Evolutionary conservation across 2,888 invertebrate genomes (phyloP), one percentile per base, ranked within the genome.

Genomic region (Sminthurinus aureus): DNA sequence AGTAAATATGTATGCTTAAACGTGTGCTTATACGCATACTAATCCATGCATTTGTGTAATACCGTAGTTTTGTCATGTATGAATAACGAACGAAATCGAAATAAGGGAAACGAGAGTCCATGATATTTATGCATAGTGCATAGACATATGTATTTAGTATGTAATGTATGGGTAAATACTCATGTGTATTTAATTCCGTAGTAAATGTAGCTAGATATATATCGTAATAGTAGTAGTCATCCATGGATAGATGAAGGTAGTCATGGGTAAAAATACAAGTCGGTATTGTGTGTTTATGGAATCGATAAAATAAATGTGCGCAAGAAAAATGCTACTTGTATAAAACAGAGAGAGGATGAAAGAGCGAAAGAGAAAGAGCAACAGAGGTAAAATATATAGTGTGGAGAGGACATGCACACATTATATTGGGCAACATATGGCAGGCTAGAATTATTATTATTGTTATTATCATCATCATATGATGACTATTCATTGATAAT

Each of bases 241-340:
- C 20, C 20, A 71, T 13, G 20, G 20, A 71, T 71, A 24, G 11
- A 26, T 74, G 15, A 74, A 74, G 73, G 26, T 26, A 74, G 73
- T 15, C 50, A 74, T 50, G 73, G n/a, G 73, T 38, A 74, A 15
- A 74, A 74, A 74, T 74, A 74, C 50, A 74, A 69, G 38, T 18
- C 15, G 26, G 26, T 75, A 51, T 51, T 75, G 51, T 75, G 75
- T 51, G 50, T 75, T 75, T 75, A 38, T 51, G 51, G 75, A 75
- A 75, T 75, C 75, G 75, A 75, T 75, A 75, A 74, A 74, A 24
- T 74, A 74, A 75, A 75, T 75, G 75, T 52, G 75, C 75, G 75
- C 75, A 75, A 75, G 75, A 75, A 75, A 75, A 75, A 75, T 38
- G 38, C 18, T 38, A n/a, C 18, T 75, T 50, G 18, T 75, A 11